These are phyloP conservation scores for Stegastes partitus DNA, from an alignment of 2,113 vertebrate species.

Conservation along the genomic window DNA sequence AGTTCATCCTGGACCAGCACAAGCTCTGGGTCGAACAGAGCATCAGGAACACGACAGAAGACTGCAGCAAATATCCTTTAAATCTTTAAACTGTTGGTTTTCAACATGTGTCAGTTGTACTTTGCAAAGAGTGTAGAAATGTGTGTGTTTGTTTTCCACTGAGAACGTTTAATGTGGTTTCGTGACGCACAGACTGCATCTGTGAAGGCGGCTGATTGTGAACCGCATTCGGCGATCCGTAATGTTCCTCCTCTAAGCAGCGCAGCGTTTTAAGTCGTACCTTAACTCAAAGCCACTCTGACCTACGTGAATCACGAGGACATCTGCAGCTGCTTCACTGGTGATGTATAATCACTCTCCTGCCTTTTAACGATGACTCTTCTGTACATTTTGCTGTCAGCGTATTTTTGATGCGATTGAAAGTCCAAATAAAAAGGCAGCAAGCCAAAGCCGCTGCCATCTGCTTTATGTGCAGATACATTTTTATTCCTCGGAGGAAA, in stretches of 20 bases:
- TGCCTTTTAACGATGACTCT: neutral
- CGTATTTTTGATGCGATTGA: neutral
- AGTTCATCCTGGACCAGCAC: slow-evolving; percentile 92
- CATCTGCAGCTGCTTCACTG: slow-evolving; percentile 94
- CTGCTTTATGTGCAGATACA: neutral
- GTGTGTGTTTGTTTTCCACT: neutral
- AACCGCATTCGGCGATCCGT: neutral
- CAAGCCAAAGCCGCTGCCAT: neutral
- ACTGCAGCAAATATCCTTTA: slow-evolving; percentile 94
- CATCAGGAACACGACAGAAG: slow-evolving; percentile 93
- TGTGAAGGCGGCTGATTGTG: neutral
- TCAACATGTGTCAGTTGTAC: neutral
- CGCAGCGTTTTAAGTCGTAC: slow-evolving; percentile 52
- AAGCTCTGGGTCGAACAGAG: slow-evolving; percentile 93
- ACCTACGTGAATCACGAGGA: slow-evolving; percentile 95
- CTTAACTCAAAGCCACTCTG: slow-evolving; percentile 91
- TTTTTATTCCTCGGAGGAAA: neutral
- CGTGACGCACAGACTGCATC: neutral
- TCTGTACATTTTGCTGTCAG: neutral
- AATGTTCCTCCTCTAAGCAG: neutral
- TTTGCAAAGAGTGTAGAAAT: neutral
- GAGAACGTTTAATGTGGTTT: neutral
- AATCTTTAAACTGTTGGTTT: neutral
- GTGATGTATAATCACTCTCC: slow-evolving; percentile 76
- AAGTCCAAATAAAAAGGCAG: neutral